Evolutionary conservation across 2,113 vertebrate species (phyloP).

Genomic region (Dipodomys ordii): DNA sequence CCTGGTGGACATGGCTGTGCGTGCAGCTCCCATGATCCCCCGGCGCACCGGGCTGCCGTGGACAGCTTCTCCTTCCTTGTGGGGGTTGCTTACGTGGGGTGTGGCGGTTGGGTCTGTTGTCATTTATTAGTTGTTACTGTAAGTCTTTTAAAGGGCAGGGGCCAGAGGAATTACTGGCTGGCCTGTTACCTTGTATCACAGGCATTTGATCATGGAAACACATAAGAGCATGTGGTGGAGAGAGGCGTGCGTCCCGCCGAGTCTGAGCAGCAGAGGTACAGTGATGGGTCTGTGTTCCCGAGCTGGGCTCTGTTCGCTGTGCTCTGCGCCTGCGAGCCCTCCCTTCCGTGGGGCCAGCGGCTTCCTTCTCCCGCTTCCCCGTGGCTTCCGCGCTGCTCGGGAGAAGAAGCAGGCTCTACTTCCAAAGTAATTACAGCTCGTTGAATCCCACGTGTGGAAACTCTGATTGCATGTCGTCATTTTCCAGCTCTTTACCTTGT

Average conservation of each 20-base stretch:
- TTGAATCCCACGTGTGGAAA: not conserved
- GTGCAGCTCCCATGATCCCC: too few species aligned
- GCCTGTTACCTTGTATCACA: not conserved
- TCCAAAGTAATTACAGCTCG: not conserved
- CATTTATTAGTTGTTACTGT: not conserved
- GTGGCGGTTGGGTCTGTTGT: not conserved
- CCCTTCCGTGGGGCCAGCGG: not conserved
- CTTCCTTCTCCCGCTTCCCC: not conserved
- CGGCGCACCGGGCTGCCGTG: too few species aligned
- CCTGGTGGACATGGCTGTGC: too few species aligned
- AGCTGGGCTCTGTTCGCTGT: too few species aligned
- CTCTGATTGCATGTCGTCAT: not conserved
- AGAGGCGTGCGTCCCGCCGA: not conserved
- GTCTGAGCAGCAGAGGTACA: not conserved
- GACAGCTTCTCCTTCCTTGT: too few species aligned
- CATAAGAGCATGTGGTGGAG: not conserved
- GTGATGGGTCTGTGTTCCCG: not conserved
- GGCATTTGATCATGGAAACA: constrained; percentile 4
- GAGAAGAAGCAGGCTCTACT: not conserved
- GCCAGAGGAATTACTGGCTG: not conserved
- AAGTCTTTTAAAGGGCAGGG: not conserved
- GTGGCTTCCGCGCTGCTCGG: not conserved
- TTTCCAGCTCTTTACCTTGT: constrained; percentile 26
- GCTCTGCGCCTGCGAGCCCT: not conserved
- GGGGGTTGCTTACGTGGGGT: too few species aligned